Evolutionary conservation across 2,113 vertebrate species (phyloP).

Genomic region (Lophochroa leadbeateri): DNA sequence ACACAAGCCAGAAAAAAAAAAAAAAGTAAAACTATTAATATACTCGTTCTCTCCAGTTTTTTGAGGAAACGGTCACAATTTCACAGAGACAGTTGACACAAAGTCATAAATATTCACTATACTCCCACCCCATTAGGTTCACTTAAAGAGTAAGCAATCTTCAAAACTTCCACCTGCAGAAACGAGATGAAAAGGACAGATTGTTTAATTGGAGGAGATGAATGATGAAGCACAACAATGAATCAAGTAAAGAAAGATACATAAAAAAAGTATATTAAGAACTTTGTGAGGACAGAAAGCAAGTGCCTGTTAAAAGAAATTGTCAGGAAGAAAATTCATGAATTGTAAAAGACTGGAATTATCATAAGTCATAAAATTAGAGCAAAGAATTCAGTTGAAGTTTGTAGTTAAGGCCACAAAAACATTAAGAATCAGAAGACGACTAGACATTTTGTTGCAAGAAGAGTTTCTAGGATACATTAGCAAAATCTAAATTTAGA

Average conservation of each 20-base stretch:
- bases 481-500: not conserved
- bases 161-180: not conserved
- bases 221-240: not conserved
- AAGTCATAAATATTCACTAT: not conserved
- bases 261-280: not conserved
- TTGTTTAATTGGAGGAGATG: not conserved
- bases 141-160: not conserved
- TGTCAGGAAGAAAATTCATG: not conserved
- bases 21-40: not conserved
- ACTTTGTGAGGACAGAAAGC: not conserved
- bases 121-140: not conserved
- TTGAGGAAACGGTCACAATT: not conserved
- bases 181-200: not conserved
- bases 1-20: not conserved
- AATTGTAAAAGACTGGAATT: not conserved
- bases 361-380: not conserved
- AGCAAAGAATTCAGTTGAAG: not conserved
- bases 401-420: not conserved
- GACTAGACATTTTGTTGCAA: not conserved
- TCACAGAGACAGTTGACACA: not conserved
- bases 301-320: not conserved
- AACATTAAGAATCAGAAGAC: not conserved
- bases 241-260: not conserved
- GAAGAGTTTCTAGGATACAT: not conserved
- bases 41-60: not conserved